Base-by-base conservation (phyloP, 1,140 invertebrate species). In the Sinonovacula constricta region DNA sequence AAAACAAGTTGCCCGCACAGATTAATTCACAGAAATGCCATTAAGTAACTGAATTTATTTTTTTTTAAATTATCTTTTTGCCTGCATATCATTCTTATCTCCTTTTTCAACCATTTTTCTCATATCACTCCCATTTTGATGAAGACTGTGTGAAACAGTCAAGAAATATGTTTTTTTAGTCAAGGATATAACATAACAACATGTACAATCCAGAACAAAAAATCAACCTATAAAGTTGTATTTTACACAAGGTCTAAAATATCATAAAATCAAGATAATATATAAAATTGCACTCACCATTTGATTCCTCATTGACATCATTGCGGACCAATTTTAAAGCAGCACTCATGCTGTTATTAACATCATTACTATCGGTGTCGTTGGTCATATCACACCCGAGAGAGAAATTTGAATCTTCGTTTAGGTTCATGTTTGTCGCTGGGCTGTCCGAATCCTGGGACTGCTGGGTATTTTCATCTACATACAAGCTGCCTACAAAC, bases 351-450 rank as follows among this genome's bases (percentile, higher is more conserved):
- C 26, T 76, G 4, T 62, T 76, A n/a, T n/a, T n/a, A n/a, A n/a
- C n/a, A 45, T 76, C 72, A 59, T 76, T 76, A 49, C 72, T 76
- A 33, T 76, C 72, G 14, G 66, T 60, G 31, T 74, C 36, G 39
- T 45, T 45, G 7, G 39, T 45, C 39, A 45, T 7, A 18, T 45
- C 39, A 15, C 60, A 39, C 4, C 24, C 54, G 30, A 76, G 67
- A 15, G 72, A 76, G 60, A 76, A 65, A 53, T 76, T 76, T 0
- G 72, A 76, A 67, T 76, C 72, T 15, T 76, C 72, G 60, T 76
- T 76, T 18, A 69, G 15, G 39, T 45, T 45, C 28, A 53, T 54
- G 53, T 59, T 67, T n/a, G 39, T 33, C n/a, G 63, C 63, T 3
- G 45, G 45, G 24, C 72, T 76, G 63, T 76, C 62, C 12, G 72